A percentile compares a stretch with the other conserved stretches of the same genome.
Conservation (phyloP, 2,113 vertebrate genomes). For the Dasypus novemcinctus region DNA sequence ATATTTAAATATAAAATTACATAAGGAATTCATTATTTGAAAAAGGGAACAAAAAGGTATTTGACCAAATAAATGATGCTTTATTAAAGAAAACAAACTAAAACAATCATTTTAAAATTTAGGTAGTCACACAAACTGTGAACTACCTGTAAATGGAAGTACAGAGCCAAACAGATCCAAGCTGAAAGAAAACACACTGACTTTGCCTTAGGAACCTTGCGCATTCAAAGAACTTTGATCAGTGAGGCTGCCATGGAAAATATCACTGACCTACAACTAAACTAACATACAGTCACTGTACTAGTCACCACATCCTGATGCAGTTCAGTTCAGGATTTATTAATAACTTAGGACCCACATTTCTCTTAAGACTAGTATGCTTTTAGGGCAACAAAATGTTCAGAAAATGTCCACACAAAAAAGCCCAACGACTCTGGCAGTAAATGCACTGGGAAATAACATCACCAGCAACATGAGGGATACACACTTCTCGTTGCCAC, state of each 20-base stretch:
- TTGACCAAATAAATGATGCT: conserved; percentile 1
- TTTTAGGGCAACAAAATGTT: not conserved
- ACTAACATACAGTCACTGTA: not conserved
- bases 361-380: not conserved
- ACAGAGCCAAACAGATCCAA: not conserved
- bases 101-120: conserved; percentile 17
- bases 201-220: not conserved
- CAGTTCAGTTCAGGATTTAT: not conserved
- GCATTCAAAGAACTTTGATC: not conserved
- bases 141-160: not conserved
- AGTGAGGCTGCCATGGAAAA: not conserved
- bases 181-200: not conserved
- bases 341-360: not conserved
- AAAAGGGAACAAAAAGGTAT: not conserved
- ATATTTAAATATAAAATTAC: conserved; percentile 43
- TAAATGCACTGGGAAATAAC: not conserved
- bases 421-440: not conserved
- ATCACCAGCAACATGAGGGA: not conserved
- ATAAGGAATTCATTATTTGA: conserved; percentile 5
- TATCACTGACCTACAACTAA: not conserved
- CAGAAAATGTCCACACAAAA: not conserved
- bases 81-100: not conserved
- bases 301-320: not conserved
- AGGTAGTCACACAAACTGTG: not conserved
- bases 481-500: conserved; percentile 95